Conservation (phyloP, 2,113 vertebrate genomes). For the Morone saxatilis region DNA sequence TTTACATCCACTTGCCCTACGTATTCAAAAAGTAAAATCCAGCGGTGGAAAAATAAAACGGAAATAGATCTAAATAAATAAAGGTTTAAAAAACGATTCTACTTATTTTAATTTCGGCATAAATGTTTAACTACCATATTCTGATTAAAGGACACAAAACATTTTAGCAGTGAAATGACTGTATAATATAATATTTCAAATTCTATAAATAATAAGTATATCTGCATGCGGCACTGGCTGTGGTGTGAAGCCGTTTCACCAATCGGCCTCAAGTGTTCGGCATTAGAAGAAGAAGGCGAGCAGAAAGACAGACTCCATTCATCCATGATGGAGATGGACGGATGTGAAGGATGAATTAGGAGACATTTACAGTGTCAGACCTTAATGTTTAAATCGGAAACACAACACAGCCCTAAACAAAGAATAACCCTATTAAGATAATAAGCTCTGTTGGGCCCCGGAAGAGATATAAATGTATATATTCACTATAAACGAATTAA, state of each 20-base stretch:
- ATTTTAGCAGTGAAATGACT: background rate
- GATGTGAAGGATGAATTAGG: slow-evolving; percentile 11
- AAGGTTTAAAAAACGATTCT: background rate
- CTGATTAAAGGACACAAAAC: background rate
- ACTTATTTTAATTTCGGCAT: rapidly evolving
- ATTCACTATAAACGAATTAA: background rate
- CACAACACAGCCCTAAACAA: no score
- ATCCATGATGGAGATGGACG: background rate
- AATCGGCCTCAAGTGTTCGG: no score
- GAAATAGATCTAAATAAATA: background rate
- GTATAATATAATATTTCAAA: background rate
- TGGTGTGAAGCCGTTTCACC: no score
- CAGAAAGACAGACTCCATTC: slow-evolving; percentile 14
- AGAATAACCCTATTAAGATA: no score
- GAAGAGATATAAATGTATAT: no score
- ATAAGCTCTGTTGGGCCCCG: no score
- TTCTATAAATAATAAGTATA: background rate
- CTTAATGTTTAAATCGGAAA: background rate
- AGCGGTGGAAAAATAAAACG: background rate
- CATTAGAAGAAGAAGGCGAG: no score
- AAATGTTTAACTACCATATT: background rate
- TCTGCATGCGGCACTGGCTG: background rate
- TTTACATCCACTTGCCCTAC: no score
- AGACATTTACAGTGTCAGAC: background rate
- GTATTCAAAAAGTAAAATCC: no score